Evolutionary conservation across 2,888 invertebrate species (phyloP).

Genomic region (Entomobrya multifasciata): DNA sequence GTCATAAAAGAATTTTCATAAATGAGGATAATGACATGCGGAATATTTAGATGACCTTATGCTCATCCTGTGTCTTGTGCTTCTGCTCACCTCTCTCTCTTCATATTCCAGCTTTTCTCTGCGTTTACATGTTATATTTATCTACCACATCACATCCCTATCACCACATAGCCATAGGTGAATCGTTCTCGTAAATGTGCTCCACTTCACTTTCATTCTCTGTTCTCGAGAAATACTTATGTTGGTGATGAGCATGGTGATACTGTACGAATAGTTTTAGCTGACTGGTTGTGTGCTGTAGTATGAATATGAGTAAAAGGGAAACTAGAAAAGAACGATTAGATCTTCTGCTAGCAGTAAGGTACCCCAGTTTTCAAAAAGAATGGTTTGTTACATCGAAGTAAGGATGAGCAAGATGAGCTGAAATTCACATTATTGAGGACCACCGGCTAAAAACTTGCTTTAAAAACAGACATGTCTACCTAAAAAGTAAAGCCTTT

Average conservation of each 20-base stretch:
- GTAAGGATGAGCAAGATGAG: neutral
- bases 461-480: no score
- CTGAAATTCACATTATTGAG: conserved; percentile 19
- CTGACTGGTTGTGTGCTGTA: neutral
- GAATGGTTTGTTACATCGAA: neutral
- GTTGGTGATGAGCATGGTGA: neutral
- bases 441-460: no score
- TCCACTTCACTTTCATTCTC: conserved; percentile 21
- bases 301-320: neutral
- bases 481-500: no score
- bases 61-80: conserved; percentile 20
- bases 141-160: no score
- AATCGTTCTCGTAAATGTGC: neutral
- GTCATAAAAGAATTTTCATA: conserved; percentile 60
- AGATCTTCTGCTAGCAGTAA: no score
- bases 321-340: neutral
- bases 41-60: conserved; percentile 46
- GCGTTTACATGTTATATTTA: neutral
- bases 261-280: neutral
- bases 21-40: conserved; percentile 50
- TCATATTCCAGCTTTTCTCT: neutral
- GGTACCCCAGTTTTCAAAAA: neutral
- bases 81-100: neutral
- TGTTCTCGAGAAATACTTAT: conserved; percentile 10
- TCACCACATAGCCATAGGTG: neutral